Evolutionary conservation across 1,140 invertebrate genomes (phyloP).

Genomic region (Ceratina calcarata): DNA sequence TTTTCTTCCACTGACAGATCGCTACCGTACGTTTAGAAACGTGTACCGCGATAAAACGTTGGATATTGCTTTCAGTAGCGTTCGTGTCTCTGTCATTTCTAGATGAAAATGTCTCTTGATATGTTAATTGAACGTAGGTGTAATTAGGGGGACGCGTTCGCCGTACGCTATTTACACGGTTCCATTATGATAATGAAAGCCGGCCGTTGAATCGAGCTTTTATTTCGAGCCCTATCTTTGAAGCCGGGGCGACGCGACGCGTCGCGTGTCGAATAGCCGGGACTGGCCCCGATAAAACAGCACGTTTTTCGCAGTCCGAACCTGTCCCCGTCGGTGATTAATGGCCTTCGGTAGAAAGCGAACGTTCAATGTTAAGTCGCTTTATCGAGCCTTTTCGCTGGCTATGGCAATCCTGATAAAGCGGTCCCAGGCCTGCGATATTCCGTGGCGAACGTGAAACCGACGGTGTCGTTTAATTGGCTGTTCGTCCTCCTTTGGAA

Average conservation of each 20-base stretch:
- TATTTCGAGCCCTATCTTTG: not conserved
- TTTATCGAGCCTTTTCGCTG: constrained; percentile 13
- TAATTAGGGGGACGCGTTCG: constrained; percentile 49
- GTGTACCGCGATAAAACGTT: constrained; percentile 48
- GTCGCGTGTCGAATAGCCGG: constrained; percentile 1
- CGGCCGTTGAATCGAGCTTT: constrained; percentile 8
- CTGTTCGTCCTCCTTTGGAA: not conserved
- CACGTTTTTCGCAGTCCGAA: constrained; percentile 7
- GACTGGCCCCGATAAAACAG: constrained; percentile 17
- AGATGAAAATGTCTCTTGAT: constrained; percentile 51
- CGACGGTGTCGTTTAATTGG: constrained; percentile 16
- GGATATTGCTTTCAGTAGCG: constrained; percentile 37
- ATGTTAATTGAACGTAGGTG: constrained; percentile 37
- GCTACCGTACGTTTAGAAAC: constrained; percentile 66
- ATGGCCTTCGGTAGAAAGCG: constrained; percentile 8
- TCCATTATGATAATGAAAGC: constrained; percentile 44
- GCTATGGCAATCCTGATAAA: constrained; percentile 26
- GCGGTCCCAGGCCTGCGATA: not conserved
- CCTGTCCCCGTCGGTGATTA: constrained; percentile 18
- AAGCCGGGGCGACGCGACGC: not conserved
- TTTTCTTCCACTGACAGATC: constrained; percentile 66
- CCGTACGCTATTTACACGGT: constrained; percentile 38
- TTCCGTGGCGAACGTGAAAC: not conserved
- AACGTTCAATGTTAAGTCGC: not conserved
- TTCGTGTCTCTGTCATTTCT: constrained; percentile 49